Base-by-base conservation (phyloP, 2,113 vertebrate genomes). In the Sphyrna mokarran region DNA sequence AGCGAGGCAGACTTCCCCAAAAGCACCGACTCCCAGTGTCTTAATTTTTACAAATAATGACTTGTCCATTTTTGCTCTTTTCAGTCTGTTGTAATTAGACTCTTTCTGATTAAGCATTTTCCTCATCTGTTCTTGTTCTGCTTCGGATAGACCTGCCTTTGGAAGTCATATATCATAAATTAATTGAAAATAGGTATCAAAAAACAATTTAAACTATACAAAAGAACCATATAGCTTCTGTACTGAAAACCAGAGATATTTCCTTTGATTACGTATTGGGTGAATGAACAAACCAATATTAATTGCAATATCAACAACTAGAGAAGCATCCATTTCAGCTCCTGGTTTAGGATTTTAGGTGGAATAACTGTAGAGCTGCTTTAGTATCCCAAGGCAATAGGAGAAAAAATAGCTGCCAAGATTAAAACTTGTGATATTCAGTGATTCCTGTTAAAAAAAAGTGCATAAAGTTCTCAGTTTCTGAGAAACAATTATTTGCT, bases 21-120 rank as follows among this genome's bases (percentile, higher is more conserved):
- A 99, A 26, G 99, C 99, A 11, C 99, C 99, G 0, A 99, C 98
- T 10, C 99, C 99, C 70, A 99, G 96, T 0, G 99, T 99, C 97
- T 99, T 99, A 97, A 99, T 99, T 97, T 99, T 99, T 95, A 99
- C 98, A 96, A 99, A 99, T 98, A 99, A 99, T 22, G 99, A 99
- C 96, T 99, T 99, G 97, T 99, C 99, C 99, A 99, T 99, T 97
- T 99, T 99, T 96, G 99, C 99, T 37, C 99, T 98, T 87, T 99
- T 99, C 22, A 99, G 98, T 94, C 99, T 97, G 97, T 99, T 99
- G 96, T 99, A 99, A 97, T 99, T 99, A 94, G 99, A 99, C 96
- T 99, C 99, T 96, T 99, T 99, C 97, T 99, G 99, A 97, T 99
- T 99, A 70, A 99, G 98, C 97, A 99, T 99, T 96, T 99, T 99